Evolutionary conservation across 2,113 vertebrate species (phyloP), one percentile per base, ranked within the genome.

Genomic region (Notothenia rossii): DNA sequence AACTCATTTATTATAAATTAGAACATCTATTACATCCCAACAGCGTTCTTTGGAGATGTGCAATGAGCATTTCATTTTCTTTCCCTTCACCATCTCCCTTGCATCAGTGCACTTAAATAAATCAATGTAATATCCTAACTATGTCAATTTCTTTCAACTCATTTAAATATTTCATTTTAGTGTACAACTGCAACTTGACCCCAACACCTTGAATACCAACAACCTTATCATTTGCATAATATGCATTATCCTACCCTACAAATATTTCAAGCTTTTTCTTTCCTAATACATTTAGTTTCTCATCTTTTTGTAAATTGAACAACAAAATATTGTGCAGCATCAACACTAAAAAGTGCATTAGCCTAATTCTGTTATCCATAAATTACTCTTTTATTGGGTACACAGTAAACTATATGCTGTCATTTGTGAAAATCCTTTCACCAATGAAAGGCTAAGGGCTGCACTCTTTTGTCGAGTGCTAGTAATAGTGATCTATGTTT

Each of bases 401-500:
- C 72, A 68, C 61, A 13, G 6, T 68, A 17, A 81, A 68, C 33
- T 48, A 1, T 63, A 13, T 62, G 61, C 58, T 33, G 63, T 48
- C 40, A 72, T 82, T 67, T 67, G 49, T 46, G 50, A 49, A 48
- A 64, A 65, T 20, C 58, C 54, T 60, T 60, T 51, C 7, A 12
- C 7, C 10, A 25, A 12, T 18, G 22, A 60, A 45, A 36, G 54
- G 51, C 73, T 29, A 40, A 20, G 17, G 66, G 73, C 40, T 4
- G 20, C 67, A 15, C 69, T 78, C n/a, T 40, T 54, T 66, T 60
- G 72, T 63, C 49, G 29, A 15, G 43, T 20, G 50, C 56, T 66
- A 33, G 55, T 82, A 79, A 83, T 79, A 51, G 49, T 89, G 86
- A 86, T 88, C 75, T 56, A 81, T 83, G 82, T 54, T 56, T 45